Conservation (phyloP, 2,113 vertebrate species). For the Sinocyclocheilus grahami region DNA sequence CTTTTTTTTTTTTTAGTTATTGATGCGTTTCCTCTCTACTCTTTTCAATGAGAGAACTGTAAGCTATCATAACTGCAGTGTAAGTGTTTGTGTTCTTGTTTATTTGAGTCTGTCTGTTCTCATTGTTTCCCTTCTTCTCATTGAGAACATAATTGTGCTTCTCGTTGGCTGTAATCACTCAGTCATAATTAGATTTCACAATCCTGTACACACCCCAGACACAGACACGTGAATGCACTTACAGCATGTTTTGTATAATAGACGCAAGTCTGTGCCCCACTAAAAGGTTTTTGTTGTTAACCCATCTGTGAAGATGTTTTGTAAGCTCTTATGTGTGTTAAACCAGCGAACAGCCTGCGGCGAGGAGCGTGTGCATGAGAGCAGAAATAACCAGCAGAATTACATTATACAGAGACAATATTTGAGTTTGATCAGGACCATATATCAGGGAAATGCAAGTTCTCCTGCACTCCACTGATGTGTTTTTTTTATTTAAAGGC, state of each 20-base stretch:
- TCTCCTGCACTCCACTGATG: not conserved
- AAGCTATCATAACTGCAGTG: constrained; percentile 8
- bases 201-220: constrained; percentile 28
- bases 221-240: constrained; percentile 14
- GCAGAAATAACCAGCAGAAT: constrained; percentile 18
- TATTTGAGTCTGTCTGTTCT: constrained; percentile 24
- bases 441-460: constrained; percentile 1
- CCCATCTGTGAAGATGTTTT: constrained; percentile 27
- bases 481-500: constrained; percentile 27
- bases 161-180: constrained; percentile 13
- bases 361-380: not conserved
- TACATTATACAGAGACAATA: constrained; percentile 11
- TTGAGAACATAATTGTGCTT: constrained; percentile 27
- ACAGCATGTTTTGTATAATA: not conserved
- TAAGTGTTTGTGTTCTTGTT: constrained; percentile 38
- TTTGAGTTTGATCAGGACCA: not conserved
- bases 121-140: constrained; percentile 15
- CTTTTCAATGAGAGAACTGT: not conserved
- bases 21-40: not conserved
- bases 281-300: constrained; percentile 40
- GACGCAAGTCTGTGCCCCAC: not conserved
- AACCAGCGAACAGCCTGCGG: constrained; percentile 2
- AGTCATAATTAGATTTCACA: constrained; percentile 27
- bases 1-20: not conserved
- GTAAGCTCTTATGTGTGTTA: not conserved